Base-by-base conservation (phyloP, 1,140 invertebrate genomes). In the Paramacrobiotus metropolitanus region DNA sequence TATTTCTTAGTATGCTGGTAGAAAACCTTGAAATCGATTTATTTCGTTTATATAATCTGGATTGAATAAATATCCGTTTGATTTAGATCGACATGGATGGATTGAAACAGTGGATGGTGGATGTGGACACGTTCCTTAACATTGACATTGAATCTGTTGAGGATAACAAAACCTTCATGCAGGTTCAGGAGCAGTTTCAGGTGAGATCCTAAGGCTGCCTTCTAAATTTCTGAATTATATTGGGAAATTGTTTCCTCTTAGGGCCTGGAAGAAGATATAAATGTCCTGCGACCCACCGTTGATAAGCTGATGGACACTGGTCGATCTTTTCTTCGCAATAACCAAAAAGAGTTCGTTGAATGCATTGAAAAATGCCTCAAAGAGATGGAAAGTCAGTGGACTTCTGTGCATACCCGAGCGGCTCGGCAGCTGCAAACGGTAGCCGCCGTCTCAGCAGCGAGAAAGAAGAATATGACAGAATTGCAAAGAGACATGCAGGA, bases 71-170 rank as follows among this genome's bases (percentile, higher is more conserved):
- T n/a, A n/a, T n/a, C n/a, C n/a, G n/a, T n/a, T n/a, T n/a, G n/a
- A 15, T 40, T 9, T 40, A 40, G 34, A 40, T 40, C 15, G 48
- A 55, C 28, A 24, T 28, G 48, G 48, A 55, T 9, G 24, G 24
- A 20, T 24, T 55, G 24, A 55, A 55, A 24, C 48, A 55, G 48
- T 55, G 48, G 48, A 55, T 55, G 48, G 48, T 24, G 15, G 48
- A 55, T 24, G 48, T 55, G 15, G 24, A 55, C 24, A 20, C 48
- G 9, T 55, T 55, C 48, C 48, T 55, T 24, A 24, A 55, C 24
- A 55, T 55, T 24, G 48, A 55, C 48, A 55, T 24, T 4, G 48
- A 55, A 15, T 55, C 48, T 4, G 48, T 55, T 24, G 48, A 55
- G 15, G 48, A 55, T 24, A 15, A 15, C 9, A 4, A 20, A 20